A percentile compares a stretch with the other conserved stretches of the same genome.
phyloP scores from a whole-genome alignment of 2,888 invertebrate genomes.

The Ophion obscuratus region DNA sequence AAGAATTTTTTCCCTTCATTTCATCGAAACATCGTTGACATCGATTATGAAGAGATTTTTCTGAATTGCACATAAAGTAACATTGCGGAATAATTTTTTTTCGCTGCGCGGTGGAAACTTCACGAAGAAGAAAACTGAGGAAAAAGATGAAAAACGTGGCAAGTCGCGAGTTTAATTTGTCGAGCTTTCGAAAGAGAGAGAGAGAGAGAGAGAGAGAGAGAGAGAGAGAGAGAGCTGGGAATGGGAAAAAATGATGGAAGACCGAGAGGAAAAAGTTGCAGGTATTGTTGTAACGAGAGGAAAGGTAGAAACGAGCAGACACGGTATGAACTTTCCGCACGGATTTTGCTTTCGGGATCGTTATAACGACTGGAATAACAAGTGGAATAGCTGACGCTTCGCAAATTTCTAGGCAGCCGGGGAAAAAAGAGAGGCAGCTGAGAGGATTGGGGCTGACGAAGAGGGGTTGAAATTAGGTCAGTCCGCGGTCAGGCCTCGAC shows the following conservation, averaged over 20 bases:
- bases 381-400: not conserved
- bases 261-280: not conserved
- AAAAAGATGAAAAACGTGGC: not conserved
- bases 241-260: not conserved
- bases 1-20: not conserved
- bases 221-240: not conserved
- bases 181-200: not conserved
- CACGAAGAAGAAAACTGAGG: not conserved
- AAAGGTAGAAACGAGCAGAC: not conserved
- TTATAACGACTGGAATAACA: not conserved
- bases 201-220: too few relatives aligned
- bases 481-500: constrained; percentile 47
- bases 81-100: too few relatives aligned
- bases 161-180: not conserved
- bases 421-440: not conserved
- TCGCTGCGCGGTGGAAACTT: too few relatives aligned
- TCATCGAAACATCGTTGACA: not conserved
- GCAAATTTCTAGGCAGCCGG: not conserved
- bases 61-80: too few relatives aligned
- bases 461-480: constrained; percentile 49
- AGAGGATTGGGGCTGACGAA: not conserved
- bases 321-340: not conserved
- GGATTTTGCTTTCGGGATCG: not conserved
- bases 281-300: not conserved
- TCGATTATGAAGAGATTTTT: too few relatives aligned